Evolutionary conservation across 92 coral and sea anemone genomes (phyloP).

Genomic region (Pocillopora grandis): DNA sequence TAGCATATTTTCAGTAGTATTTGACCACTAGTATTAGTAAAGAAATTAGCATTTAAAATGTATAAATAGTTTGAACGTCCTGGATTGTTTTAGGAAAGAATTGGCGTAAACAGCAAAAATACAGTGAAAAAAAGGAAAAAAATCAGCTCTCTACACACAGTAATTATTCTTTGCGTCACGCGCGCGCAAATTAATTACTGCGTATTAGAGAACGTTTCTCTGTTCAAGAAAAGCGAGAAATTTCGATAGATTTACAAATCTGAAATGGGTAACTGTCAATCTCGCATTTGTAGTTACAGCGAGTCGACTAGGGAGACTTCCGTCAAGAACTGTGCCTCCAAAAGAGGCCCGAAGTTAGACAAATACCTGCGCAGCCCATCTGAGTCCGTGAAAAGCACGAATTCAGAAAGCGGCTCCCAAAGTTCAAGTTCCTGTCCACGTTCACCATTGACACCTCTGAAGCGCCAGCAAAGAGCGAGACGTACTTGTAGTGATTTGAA

Average conservation of each 20-base stretch:
- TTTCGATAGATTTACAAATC: not conserved
- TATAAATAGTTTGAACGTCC: too few relatives aligned
- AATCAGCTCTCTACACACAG: not conserved
- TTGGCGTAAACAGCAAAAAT: too few relatives aligned
- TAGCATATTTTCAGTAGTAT: too few relatives aligned
- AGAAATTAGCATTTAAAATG: too few relatives aligned
- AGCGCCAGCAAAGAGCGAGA: not conserved
- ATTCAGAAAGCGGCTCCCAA: not conserved
- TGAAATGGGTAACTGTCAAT: slow-evolving; percentile 7
- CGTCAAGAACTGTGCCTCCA: not conserved
- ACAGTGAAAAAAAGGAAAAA: too few relatives aligned
- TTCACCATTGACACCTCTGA: not conserved
- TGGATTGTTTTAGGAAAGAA: too few relatives aligned
- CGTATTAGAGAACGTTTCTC: not conserved
- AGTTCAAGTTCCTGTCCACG: not conserved
- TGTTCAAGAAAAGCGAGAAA: not conserved
- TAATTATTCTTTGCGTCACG: not conserved
- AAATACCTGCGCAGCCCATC: not conserved
- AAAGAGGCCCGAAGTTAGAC: too few relatives aligned
- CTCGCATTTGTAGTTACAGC: not conserved
- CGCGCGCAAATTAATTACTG: not conserved
- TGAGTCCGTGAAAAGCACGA: not conserved
- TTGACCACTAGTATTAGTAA: too few relatives aligned
- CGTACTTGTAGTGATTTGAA: too few relatives aligned
- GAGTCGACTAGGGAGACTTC: not conserved